phyloP scores from a whole-genome alignment of 2,113 vertebrate species.

The Scatophagus argus region DNA sequence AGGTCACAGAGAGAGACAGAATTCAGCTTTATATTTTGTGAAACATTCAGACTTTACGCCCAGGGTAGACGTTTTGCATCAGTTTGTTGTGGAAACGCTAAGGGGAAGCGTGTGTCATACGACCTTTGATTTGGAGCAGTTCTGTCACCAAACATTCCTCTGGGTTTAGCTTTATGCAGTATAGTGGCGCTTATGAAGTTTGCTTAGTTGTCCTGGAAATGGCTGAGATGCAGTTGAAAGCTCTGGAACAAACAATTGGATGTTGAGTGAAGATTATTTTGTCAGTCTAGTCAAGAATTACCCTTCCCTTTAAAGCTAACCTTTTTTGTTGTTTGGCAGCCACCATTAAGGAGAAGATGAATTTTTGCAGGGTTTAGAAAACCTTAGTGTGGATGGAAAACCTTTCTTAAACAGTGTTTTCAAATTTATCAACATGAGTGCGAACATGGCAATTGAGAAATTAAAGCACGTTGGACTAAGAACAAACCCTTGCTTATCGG shows the following conservation, averaged over 20 bases:
- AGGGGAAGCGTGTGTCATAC: no score
- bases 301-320: not conserved
- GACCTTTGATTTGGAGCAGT: no score
- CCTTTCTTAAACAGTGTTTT: slow-evolving; percentile 2
- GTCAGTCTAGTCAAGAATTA: not conserved
- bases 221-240: not conserved
- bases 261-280: not conserved
- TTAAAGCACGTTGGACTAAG: not conserved
- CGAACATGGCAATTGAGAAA: slow-evolving; percentile 14
- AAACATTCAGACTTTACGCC: no score
- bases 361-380: not conserved
- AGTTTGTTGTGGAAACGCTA: no score
- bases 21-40: no score
- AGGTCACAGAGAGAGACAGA: no score
- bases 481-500: slow-evolving; percentile 4
- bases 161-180: no score
- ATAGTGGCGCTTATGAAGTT: no score
- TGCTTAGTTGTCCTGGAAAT: no score
- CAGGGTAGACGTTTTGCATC: no score
- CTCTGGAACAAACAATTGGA: not conserved
- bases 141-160: no score
- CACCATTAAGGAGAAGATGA: not conserved
- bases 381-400: not conserved
- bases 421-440: slow-evolving; percentile 4
- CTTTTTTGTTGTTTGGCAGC: not conserved